Evolutionary conservation across 2,888 invertebrate genomes (phyloP), one percentile per base, ranked within the genome.

Genomic region (Torymus auratus): DNA sequence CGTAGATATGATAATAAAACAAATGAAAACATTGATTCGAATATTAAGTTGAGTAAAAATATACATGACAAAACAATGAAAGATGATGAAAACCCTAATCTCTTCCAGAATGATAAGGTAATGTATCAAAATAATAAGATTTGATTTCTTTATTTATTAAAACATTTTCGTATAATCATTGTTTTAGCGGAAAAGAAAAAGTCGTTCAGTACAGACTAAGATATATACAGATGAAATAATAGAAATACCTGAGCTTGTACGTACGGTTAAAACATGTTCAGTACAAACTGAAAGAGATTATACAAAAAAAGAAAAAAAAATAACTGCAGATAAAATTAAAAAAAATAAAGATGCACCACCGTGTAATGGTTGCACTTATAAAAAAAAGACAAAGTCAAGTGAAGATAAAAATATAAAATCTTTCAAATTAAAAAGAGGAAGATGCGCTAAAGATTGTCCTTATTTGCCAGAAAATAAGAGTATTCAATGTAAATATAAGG

Each of bases 391-490:
- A 41, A 28, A 12, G 10, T 20, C 23, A 23, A 55, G 7, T 14
- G 55, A 55, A 14, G 55, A 7, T 2, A 61, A 53, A 67, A 53
- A 20, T 67, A 17, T 2, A 69, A 56, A 28, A 14, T 41, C 7
- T 41, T 41, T 7, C 7, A 62, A 56, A 20, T 65, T 11, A 28
- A 69, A 41, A 62, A 60, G 13, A 17, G n/a, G 61, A n/a, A 50
- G 23, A n/a, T 78, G 78, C 13, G 13, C 41, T 2, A 55, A 62
- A 61, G 62, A 62, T 17, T 78, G 78, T 56, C 61, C 55, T 15
- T 68, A 67, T 61, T 23, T 78, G 7, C 41, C 41, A 41, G 7
- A 41, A 41, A 41, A 41, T 41, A 5, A 41, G 41, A 41, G 7
- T 41, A 41, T 41, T 41, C 41, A 41, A 41, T 41, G 41, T 41